Base-by-base conservation (phyloP, 2,797 vertebrate species). In the Cuniculus paca region DNA sequence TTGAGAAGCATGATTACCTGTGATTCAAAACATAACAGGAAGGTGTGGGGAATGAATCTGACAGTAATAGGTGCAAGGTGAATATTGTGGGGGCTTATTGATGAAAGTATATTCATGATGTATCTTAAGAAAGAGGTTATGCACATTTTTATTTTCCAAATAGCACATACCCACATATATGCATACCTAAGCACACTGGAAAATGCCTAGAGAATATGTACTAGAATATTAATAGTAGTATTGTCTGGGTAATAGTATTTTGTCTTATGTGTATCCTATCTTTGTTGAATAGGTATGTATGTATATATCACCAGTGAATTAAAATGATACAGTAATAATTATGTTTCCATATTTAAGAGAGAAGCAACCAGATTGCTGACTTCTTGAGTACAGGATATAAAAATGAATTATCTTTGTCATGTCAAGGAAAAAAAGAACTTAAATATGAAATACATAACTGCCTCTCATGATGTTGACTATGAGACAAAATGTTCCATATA, bases 241-340 rank as follows among this genome's bases (percentile, higher is more conserved):
- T 70, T 39, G 0, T 68, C 50, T 92, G 31, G 6, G 39, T 80
- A 50, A 63, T 39, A 83, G 6, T 34, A 13, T 61, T 87, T 92
- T 5, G 5, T 11, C 5, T 94, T 70, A 72, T 87, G n/a, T 89
- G 9, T 28, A 77, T 70, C 45, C 26, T n/a, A 14, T 36, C 36
- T 22, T 83, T 80, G 63, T 80, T 95, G 92, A 87, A 82, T 75
- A 79, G 88, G 77, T 42, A 13, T 28, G 20, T 45, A 4, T 45
- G 31, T 36, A 36, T 11, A 34, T 70, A 77, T 63, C 5, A 31
- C 39, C n/a, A 81, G 48, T 63, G 82, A 90, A 24, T 78, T 87
- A 77, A 90, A 91, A 63, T 36, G 93, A 93, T 95, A 82, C 93
- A 85, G 52, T 5, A 14, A 84, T 88, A 86, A 68, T 72, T 88